Base-by-base conservation (phyloP, 2,797 vertebrate species). In the Eulemur rubriventer region DNA sequence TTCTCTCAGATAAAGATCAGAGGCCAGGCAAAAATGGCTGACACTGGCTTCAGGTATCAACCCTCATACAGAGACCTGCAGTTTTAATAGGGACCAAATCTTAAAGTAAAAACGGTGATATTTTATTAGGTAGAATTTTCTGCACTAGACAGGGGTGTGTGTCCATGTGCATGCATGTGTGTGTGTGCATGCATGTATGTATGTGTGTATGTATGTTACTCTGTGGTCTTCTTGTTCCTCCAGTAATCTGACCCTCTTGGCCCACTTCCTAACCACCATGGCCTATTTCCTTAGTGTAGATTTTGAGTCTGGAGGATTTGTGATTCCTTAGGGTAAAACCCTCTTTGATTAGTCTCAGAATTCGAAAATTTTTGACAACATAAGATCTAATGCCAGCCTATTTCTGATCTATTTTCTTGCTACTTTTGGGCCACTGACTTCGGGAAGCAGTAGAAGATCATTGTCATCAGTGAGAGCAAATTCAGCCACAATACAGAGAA, bases 341-440 rank as follows among this genome's bases (percentile, higher is more conserved):
- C 63, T 90, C 48, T 93, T 79, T 55, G 94, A 76, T 84, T 70
- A 33, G 72, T 94, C 63, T 96, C 28, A 65, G 16, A 88, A 73
- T 75, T 97, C 73, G 89, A 83, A 90, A 22, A 13, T 61, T 89
- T 59, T 76, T 22, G 33, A 84, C 52, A 72, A 46, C 13, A 88
- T 52, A 91, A 76, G 0, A 22, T 89, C 43, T 85, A 52, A 80
- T 55, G 22, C 13, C 33, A 87, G 61, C 7, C 35, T 76, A 82
- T 70, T 86, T 90, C 18, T 88, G 46, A 0, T 87, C 46, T 30
- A 61, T 43, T 41, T 80, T 70, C 46, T 91, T 76, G 43, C 7
- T 76, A 4, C 48, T 22, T 96, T 88, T 14, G 11, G 2, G 7
- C n/a, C 43, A 57, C 28, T 76, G 52, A 55, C 33, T 85, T 52